Evolutionary conservation across 2,888 invertebrate species (phyloP).

Genomic region (Andrena fulva): DNA sequence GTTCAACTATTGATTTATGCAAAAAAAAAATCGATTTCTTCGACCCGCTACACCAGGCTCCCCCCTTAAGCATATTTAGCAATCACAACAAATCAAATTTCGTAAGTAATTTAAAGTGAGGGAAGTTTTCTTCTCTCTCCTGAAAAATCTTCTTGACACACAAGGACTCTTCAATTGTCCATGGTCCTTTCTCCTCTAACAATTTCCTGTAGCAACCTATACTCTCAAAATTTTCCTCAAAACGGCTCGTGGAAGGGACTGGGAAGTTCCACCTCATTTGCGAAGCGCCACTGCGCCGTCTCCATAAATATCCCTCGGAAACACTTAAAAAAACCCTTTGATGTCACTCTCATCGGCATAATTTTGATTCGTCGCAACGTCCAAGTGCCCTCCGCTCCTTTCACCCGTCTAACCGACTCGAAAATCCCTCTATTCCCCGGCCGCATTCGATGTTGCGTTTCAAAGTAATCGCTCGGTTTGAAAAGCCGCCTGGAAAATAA

Average conservation of each 20-base stretch:
- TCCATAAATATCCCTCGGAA: neutral
- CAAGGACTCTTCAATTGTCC: neutral
- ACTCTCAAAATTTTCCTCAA: no score
- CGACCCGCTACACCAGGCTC: no score
- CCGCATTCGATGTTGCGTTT: neutral
- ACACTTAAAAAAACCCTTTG: neutral
- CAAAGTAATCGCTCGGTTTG: slow-evolving; percentile 27
- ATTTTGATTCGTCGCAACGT: neutral
- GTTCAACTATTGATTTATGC: no score
- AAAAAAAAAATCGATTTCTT: no score
- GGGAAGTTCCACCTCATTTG: no score
- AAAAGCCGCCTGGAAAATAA: slow-evolving; percentile 27
- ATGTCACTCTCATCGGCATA: neutral
- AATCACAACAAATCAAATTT: no score
- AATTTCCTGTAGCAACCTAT: neutral
- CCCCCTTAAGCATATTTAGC: no score
- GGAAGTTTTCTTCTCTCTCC: no score
- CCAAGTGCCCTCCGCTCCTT: neutral
- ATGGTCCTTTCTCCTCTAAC: neutral
- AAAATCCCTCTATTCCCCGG: neutral
- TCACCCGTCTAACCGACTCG: neutral
- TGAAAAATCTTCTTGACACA: no score
- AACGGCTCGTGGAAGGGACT: no score
- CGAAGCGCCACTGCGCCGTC: no score
- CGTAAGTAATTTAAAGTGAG: no score